Base-by-base conservation (phyloP, 2,113 vertebrate species). In the Stomatorhinus ivindoensis region DNA sequence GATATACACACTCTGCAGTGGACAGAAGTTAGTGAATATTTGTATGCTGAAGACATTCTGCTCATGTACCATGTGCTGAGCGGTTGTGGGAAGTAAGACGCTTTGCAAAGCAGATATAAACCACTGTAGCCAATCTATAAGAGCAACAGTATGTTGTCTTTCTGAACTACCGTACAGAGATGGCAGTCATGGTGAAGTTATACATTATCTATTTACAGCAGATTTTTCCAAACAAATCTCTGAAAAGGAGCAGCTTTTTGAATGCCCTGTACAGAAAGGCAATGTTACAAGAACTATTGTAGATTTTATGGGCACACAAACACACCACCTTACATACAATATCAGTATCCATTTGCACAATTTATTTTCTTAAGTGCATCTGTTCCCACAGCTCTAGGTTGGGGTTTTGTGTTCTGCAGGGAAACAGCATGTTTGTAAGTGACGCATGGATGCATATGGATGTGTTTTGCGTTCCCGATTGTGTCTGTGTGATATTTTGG, bases 321-420 rank as follows among this genome's bases (percentile, higher is more conserved):
- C 87, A 86, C 58, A 58, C 44, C 7, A 80, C 27, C 88, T 86
- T 7, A 89, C 89, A 91, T 83, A 92, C 88, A 82, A 89, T 88
- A 42, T 53, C 87, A 51, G 86, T 91, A 55, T 91, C 91, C 88
- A 89, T 89, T 88, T 90, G 91, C 58, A 69, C 2, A 84, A 91
- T 55, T 31, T 89, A n/a, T 91, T 91, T 88, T 69, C 44, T 91
- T 92, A 92, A 92, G 90, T 92, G 92, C 93, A 91, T 94, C 90
- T 86, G 89, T 94, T 93, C 92, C 94, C 93, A 95, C 95, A 95
- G 94, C 95, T 95, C 95, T 96, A 96, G 95, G 95, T 96, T 96
- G 95, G 95, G 95, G 96, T 95, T 94, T 93, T 94, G 95, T 94
- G 93, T 94, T 92, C 93, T 80, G 35, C 73, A 80, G 73, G 94